These are phyloP conservation scores for Belonocnema kinseyi DNA, from an alignment of 1,140 invertebrate species.

Conservation along the genomic window DNA sequence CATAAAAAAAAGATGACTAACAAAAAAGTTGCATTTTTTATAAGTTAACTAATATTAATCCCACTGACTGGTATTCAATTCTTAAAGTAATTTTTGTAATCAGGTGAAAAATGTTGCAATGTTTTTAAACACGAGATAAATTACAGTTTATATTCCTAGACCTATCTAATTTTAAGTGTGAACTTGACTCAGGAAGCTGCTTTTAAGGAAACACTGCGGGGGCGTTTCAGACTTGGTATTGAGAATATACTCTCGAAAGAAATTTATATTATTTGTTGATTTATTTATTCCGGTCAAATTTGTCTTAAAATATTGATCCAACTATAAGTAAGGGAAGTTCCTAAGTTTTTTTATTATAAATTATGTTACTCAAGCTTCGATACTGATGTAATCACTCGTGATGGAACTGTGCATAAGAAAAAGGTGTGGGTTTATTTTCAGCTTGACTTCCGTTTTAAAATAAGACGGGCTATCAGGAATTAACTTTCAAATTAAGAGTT, in stretches of 20 bases:
- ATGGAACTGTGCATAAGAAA: background rate
- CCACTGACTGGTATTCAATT: too few species aligned
- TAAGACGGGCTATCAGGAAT: background rate
- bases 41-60: too few species aligned
- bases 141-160: background rate
- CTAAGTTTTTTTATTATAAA: background rate
- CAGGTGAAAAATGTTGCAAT: background rate
- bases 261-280: too few species aligned
- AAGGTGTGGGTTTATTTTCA: background rate
- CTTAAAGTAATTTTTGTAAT: too few species aligned
- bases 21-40: too few species aligned
- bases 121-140: background rate
- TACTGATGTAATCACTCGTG: conserved; percentile 13
- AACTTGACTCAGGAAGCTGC: background rate
- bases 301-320: too few species aligned
- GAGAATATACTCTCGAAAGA: too few species aligned
- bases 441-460: conserved; percentile 13
- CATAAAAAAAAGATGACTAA: too few species aligned
- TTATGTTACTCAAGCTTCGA: background rate
- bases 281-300: too few species aligned
- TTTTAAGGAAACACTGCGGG: too few species aligned
- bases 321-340: too few species aligned
- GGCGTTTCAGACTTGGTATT: too few species aligned
- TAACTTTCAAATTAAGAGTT: background rate
- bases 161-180: background rate